phyloP scores from a whole-genome alignment of 2,797 vertebrate genomes.

The Sebastes jordani region DNA sequence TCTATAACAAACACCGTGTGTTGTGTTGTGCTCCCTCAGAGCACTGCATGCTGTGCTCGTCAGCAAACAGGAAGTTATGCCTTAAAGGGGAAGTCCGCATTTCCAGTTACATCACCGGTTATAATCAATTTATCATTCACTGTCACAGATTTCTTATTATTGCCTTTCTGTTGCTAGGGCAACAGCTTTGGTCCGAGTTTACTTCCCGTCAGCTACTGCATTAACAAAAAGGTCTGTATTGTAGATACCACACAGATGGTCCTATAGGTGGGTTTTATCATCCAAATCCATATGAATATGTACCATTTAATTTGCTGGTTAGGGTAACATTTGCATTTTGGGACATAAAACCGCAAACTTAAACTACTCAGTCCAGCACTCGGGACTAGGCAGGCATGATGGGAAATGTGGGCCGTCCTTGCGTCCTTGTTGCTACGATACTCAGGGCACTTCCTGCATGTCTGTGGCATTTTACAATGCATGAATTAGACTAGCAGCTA shows the following conservation, averaged over 20 bases:
- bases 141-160: background rate
- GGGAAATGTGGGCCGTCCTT: no score
- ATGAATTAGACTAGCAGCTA: no score
- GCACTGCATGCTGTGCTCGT: background rate
- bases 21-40: background rate
- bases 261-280: background rate
- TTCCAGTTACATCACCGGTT: slow-evolving; percentile 16
- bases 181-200: background rate
- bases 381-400: no score
- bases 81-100: slow-evolving; percentile 11
- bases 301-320: background rate
- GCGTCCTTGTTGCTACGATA: no score
- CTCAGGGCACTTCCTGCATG: no score
- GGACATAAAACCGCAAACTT: no score
- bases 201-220: background rate
- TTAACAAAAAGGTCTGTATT: background rate
- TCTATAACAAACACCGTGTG: background rate
- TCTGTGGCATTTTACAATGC: no score
- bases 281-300: background rate
- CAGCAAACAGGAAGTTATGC: slow-evolving; percentile 39
- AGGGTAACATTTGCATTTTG: background rate
- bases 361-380: no score
- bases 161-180: background rate
- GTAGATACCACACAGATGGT: background rate
- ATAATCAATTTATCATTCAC: background rate